These are phyloP conservation scores for Alloplasta piceator DNA, from an alignment of 2,888 invertebrate species.

Conservation along the genomic window DNA sequence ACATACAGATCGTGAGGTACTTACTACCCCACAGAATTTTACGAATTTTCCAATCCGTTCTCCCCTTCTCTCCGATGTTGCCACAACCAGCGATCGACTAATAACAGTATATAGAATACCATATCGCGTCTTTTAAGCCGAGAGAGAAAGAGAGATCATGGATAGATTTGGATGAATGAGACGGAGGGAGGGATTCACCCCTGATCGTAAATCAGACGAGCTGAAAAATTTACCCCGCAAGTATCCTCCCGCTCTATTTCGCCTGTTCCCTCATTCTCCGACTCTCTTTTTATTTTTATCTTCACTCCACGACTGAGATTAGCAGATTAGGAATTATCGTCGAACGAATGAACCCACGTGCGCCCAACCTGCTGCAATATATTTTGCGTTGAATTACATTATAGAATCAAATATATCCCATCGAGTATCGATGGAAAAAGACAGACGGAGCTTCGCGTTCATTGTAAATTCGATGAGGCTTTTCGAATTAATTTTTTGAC, in stretches of 20 bases:
- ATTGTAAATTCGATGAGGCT: background rate
- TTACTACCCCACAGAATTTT: conserved; percentile 65
- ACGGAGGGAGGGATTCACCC: conserved; percentile 48
- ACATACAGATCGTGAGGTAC: conserved; percentile 21
- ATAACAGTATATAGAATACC: conserved; percentile 49
- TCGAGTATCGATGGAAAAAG: conserved; percentile 3
- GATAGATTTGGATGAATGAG: conserved; percentile 3
- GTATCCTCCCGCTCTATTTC: conserved; percentile 3
- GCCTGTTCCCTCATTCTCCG: conserved; percentile 7
- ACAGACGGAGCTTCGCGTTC: background rate
- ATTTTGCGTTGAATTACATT: conserved; percentile 60
- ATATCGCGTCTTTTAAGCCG: conserved; percentile 29
- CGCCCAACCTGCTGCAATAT: conserved; percentile 54
- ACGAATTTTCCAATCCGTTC: conserved; percentile 73
- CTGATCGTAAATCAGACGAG: conserved; percentile 67
- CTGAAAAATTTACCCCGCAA: conserved; percentile 63
- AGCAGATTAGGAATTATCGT: conserved; percentile 65
- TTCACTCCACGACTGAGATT: conserved; percentile 54
- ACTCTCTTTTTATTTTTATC: conserved; percentile 46
- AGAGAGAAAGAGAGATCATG: conserved; percentile 18
- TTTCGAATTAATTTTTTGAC: background rate
- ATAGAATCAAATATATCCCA: conserved; percentile 53
- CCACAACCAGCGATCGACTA: conserved; percentile 54
- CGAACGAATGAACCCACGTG: conserved; percentile 62
- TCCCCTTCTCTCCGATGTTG: conserved; percentile 34